Percentiles rank a stretch among this genome's conserved stretches.
phyloP scores from a whole-genome alignment of 1,140 invertebrate genomes.

The Rhyzopertha dominica region DNA sequence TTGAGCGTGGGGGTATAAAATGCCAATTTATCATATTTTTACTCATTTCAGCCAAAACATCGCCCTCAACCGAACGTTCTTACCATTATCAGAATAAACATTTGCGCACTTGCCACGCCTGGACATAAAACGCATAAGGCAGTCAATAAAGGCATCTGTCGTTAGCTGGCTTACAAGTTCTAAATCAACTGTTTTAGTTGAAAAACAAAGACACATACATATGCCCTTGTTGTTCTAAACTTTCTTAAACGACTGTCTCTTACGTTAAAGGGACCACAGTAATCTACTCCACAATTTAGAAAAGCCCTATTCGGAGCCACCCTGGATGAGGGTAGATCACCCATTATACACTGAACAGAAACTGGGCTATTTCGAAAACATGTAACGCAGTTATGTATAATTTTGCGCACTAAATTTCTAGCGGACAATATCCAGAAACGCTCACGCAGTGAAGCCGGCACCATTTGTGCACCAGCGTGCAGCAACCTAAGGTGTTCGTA shows the following conservation, averaged over 20 bases:
- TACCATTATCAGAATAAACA: slow-evolving; percentile 28
- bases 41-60: too few relatives aligned
- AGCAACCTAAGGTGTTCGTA: slow-evolving; percentile 24
- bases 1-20: too few relatives aligned
- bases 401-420: slow-evolving; percentile 20
- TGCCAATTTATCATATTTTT: too few relatives aligned
- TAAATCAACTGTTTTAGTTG: slow-evolving; percentile 39
- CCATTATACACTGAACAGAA: slow-evolving; percentile 32
- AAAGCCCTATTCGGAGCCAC: slow-evolving; percentile 35
- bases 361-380: slow-evolving; percentile 18
- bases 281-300: slow-evolving; percentile 35
- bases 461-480: slow-evolving; percentile 26
- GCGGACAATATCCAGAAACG: slow-evolving; percentile 29
- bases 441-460: slow-evolving; percentile 17
- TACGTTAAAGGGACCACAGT: slow-evolving; percentile 34
- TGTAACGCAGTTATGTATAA: slow-evolving; percentile 20
- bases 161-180: slow-evolving; percentile 39
- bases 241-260: slow-evolving; percentile 19
- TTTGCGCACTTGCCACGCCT: slow-evolving; percentile 27
- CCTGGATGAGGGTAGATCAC: slow-evolving; percentile 35
- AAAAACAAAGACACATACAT: slow-evolving; percentile 38
- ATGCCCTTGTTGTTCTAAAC: slow-evolving; percentile 29
- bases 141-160: slow-evolving; percentile 27
- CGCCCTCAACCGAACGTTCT: too few relatives aligned
- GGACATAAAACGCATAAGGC: slow-evolving; percentile 36